Percentiles rank a stretch among this genome's conserved stretches.
These are phyloP conservation scores for Platyrinchus mystaceus DNA, from an alignment of 2,797 vertebrate genomes.

Conservation along the genomic window DNA sequence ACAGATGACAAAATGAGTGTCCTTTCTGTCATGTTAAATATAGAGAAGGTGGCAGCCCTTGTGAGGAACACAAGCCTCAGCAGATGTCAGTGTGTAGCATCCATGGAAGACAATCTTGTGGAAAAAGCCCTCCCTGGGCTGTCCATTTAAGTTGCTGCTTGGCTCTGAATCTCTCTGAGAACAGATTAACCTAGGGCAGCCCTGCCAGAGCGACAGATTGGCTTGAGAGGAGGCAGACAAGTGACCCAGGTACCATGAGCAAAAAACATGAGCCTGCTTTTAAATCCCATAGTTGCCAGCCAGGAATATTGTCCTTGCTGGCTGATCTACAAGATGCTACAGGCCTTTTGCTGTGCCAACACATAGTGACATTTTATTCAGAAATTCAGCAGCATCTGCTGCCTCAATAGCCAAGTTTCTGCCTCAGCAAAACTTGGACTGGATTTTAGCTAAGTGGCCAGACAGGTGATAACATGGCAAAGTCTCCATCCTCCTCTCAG, in stretches of 20 bases:
- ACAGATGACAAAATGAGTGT: not conserved
- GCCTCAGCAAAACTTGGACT: not conserved
- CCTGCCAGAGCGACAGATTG: conserved; percentile 17
- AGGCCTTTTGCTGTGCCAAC: conserved; percentile 2
- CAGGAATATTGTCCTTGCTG: conserved; percentile 38
- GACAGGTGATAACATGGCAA: not conserved
- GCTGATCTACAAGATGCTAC: not conserved
- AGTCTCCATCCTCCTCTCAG: not conserved
- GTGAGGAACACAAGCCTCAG: not conserved
- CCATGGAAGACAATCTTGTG: not conserved
- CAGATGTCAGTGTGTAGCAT: not conserved
- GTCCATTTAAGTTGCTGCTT: not conserved
- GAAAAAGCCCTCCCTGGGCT: not conserved
- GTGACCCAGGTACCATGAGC: not conserved
- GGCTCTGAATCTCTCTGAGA: not conserved
- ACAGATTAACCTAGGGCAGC: not conserved
- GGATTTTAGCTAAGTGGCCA: not conserved
- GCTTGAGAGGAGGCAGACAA: conserved; percentile 30
- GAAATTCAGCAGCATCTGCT: conserved; percentile 47
- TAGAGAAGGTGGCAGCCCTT: not conserved
- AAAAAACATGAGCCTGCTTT: not conserved
- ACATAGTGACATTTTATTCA: conserved; percentile 4
- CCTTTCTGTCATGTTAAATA: not conserved
- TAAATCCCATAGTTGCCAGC: not conserved
- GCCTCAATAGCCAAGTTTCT: not conserved